These are phyloP conservation scores for Athrips mouffetella DNA, from an alignment of 2,888 invertebrate genomes.

Conservation along the genomic window DNA sequence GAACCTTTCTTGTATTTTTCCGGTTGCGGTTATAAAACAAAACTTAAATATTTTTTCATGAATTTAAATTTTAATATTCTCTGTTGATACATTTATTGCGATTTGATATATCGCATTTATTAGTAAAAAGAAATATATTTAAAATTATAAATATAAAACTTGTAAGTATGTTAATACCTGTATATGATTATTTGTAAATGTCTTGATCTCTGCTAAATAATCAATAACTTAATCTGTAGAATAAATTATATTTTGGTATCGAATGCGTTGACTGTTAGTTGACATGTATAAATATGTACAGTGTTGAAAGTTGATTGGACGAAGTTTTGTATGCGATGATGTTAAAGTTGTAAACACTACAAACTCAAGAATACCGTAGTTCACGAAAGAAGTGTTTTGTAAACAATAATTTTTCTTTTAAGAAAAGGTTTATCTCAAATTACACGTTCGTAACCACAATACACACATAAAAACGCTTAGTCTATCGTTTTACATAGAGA, in stretches of 20 bases:
- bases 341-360: neutral
- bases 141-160: slow-evolving; percentile 27
- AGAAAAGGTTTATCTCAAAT: too few relatives aligned
- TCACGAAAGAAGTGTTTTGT: too few relatives aligned
- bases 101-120: neutral
- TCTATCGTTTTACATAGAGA: too few relatives aligned
- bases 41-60: neutral
- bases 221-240: slow-evolving; percentile 56
- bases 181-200: slow-evolving; percentile 36
- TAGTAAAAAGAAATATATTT: neutral
- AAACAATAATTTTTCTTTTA: too few relatives aligned
- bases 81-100: neutral
- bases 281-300: slow-evolving; percentile 67
- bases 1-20: too few relatives aligned
- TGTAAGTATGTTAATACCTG: slow-evolving; percentile 36
- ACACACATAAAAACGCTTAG: too few relatives aligned
- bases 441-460: too few relatives aligned
- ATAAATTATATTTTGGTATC: slow-evolving; percentile 73
- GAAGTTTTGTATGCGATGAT: slow-evolving; percentile 30
- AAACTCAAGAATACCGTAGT: neutral
- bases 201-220: slow-evolving; percentile 62
- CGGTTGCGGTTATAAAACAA: too few relatives aligned
- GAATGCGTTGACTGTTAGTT: slow-evolving; percentile 57
- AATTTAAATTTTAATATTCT: slow-evolving; percentile 10
- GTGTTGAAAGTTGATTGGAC: slow-evolving; percentile 55